A percentile compares a stretch with the other conserved stretches of the same genome.
Conservation (phyloP, 2,797 vertebrate species). For the Masticophis lateralis region DNA sequence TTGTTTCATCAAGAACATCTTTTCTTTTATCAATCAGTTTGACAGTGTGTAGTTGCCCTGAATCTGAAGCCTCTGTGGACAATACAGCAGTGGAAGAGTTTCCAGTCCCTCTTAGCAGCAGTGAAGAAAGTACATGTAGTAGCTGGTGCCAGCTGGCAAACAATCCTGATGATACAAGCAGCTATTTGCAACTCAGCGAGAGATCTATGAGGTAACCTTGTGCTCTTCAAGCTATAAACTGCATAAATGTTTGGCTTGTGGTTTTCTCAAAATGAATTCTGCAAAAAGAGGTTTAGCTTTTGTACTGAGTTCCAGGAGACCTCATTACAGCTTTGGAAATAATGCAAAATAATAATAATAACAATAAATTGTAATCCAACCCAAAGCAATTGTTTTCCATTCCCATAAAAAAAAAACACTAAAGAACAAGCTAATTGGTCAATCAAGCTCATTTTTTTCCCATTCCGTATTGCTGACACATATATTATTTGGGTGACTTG, state of each 20-base stretch:
- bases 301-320: neutral
- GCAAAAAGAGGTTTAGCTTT: neutral
- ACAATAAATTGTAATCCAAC: neutral
- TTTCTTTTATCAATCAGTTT: slow-evolving; percentile 74
- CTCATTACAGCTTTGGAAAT: neutral
- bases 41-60: slow-evolving; percentile 71
- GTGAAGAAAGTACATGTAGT: slow-evolving; percentile 93
- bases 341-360: neutral
- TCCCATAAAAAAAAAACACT: neutral
- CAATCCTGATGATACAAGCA: slow-evolving; percentile 91
- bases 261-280: neutral
- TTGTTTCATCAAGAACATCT: neutral
- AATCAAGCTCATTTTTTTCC: slow-evolving; percentile 21
- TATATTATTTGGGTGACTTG: slow-evolving; percentile 17
- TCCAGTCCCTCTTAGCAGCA: slow-evolving; percentile 85
- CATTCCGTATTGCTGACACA: neutral
- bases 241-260: neutral
- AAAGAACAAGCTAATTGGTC: neutral
- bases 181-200: slow-evolving; percentile 95
- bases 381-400: neutral
- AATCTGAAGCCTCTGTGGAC: slow-evolving; percentile 61
- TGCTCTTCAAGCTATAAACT: neutral
- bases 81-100: slow-evolving; percentile 76
- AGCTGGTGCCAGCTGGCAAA: slow-evolving; percentile 95
- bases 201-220: slow-evolving; percentile 83